Percentiles rank a stretch among this genome's conserved stretches.
phyloP scores from a whole-genome alignment of 2,113 vertebrate genomes.

The Felis chaus region DNA sequence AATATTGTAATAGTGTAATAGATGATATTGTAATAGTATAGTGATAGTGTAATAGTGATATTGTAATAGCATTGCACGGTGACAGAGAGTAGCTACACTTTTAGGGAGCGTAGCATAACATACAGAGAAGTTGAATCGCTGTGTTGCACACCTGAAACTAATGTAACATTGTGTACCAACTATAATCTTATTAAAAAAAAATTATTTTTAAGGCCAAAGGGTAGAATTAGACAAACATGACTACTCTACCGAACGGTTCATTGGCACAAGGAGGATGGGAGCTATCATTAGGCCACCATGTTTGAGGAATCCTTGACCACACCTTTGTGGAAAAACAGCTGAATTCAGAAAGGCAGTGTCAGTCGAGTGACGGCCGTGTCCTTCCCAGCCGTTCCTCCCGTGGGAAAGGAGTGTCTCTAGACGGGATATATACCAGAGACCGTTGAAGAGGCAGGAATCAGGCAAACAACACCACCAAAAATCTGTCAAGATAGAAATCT shows the following conservation, averaged over 20 bases:
- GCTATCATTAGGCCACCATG: background rate
- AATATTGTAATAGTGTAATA: too few relatives aligned
- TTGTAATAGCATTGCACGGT: background rate
- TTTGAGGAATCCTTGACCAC: background rate
- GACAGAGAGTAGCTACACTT: background rate
- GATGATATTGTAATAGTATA: too few relatives aligned
- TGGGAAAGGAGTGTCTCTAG: background rate
- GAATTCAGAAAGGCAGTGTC: background rate
- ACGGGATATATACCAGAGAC: background rate
- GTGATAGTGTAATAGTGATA: background rate
- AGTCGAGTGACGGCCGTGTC: background rate
- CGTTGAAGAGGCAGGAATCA: background rate
- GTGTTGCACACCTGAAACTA: background rate
- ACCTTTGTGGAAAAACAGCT: background rate
- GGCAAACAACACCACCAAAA: background rate
- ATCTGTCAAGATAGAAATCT: background rate
- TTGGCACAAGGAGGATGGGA: background rate
- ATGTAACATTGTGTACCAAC: background rate
- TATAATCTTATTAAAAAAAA: background rate
- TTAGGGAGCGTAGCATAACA: accelerated
- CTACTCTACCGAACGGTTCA: background rate
- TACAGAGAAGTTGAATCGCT: background rate
- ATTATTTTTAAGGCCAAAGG: background rate
- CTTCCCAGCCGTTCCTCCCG: background rate
- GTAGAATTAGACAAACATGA: background rate